Percentiles rank a stretch among this genome's conserved stretches.
Conservation (phyloP, 2,113 vertebrate species). For the Psittacula cyanocephala region DNA sequence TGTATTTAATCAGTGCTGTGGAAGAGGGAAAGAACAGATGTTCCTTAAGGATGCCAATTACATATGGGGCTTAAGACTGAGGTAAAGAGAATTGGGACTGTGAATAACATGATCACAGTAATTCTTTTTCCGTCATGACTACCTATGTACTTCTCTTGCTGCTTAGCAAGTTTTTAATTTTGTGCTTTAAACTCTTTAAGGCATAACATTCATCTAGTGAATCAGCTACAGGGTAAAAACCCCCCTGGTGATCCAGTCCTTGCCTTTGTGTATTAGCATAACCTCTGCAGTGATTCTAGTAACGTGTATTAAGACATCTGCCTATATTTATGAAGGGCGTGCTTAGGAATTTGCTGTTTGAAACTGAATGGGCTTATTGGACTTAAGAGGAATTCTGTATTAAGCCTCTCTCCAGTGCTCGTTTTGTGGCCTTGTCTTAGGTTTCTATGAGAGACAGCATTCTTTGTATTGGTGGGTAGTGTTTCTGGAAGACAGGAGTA, state of each 20-base stretch:
- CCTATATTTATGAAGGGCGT: background rate
- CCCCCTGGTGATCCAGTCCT: background rate
- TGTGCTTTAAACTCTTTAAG: background rate
- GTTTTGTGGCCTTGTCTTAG: background rate
- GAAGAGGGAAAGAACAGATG: background rate
- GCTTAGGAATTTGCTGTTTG: background rate
- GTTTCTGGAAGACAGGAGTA: background rate
- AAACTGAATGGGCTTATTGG: background rate
- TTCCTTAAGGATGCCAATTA: background rate
- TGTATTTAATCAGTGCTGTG: background rate
- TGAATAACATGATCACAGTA: background rate
- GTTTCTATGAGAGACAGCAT: background rate
- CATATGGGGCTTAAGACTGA: background rate
- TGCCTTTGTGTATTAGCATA: background rate
- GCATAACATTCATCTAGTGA: background rate
- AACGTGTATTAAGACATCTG: background rate
- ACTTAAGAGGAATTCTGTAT: background rate
- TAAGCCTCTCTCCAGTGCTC: rapidly evolving
- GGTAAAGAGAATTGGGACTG: background rate
- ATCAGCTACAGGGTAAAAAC: background rate
- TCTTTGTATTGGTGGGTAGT: background rate
- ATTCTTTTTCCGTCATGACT: background rate
- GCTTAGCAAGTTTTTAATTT: background rate
- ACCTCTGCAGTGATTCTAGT: background rate
- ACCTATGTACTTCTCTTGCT: background rate